Conservation (phyloP, 2,113 vertebrate genomes). For the Vanacampus margaritifer region DNA sequence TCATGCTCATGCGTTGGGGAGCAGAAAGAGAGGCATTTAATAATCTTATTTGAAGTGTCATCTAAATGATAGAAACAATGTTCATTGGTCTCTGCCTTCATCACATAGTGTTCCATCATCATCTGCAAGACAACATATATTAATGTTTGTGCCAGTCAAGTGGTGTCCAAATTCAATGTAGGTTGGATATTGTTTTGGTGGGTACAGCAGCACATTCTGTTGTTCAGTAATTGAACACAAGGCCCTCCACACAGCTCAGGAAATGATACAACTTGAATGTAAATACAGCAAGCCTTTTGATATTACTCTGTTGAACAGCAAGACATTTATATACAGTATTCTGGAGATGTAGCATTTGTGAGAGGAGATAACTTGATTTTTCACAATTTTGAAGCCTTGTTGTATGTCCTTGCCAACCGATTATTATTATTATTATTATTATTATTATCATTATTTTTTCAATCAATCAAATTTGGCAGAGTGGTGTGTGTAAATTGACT, state of each 20-base stretch:
- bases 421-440: too few species aligned
- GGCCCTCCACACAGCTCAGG: not conserved
- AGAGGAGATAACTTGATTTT: too few species aligned
- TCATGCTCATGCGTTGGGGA: not conserved
- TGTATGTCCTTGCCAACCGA: too few species aligned
- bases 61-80: not conserved
- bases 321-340: too few species aligned
- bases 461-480: too few species aligned
- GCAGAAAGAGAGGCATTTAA: not conserved
- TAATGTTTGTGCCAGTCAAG: slow-evolving; percentile 1
- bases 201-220: not conserved
- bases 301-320: too few species aligned
- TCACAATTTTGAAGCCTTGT: too few species aligned
- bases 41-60: not conserved
- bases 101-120: not conserved
- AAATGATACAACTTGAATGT: slow-evolving; percentile 1
- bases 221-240: slow-evolving; percentile 5
- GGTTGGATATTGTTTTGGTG: slow-evolving; percentile 2
- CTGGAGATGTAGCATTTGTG: too few species aligned
- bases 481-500: too few species aligned
- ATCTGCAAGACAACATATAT: not conserved
- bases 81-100: not conserved
- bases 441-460: too few species aligned
- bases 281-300: not conserved
- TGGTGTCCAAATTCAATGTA: slow-evolving; percentile 1